A percentile compares a stretch with the other conserved stretches of the same genome.
phyloP scores from a whole-genome alignment of 1,140 invertebrate species.

The Pseudomyrmex pallidus region DNA sequence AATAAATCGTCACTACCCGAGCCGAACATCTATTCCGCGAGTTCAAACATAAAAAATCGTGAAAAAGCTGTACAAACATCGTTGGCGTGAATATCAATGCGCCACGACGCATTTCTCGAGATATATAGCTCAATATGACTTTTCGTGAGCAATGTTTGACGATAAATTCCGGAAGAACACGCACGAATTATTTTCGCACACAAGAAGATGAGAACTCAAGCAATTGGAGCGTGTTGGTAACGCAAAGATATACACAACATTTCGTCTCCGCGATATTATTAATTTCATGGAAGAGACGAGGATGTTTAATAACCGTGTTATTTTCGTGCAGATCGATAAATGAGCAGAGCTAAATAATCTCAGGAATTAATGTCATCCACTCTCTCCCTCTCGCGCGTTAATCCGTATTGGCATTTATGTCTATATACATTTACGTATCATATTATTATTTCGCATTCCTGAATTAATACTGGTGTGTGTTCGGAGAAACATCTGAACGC shows the following conservation, averaged over 20 bases:
- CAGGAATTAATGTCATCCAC: conserved; percentile 40
- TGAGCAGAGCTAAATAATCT: conserved; percentile 38
- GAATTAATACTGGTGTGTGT: neutral
- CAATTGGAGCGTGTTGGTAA: neutral
- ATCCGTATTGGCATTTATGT: conserved; percentile 11
- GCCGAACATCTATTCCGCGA: conserved; percentile 4
- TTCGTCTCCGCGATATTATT: conserved; percentile 26
- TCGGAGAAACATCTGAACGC: neutral
- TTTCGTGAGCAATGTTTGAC: conserved; percentile 21
- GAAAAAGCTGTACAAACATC: conserved; percentile 4
- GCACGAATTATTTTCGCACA: neutral
- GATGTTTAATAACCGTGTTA: conserved; percentile 26
- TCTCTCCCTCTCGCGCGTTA: neutral
- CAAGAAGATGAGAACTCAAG: neutral
- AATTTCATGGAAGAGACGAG: conserved; percentile 8
- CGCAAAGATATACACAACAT: neutral
- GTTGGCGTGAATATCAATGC: conserved; percentile 31
- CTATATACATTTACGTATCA: neutral
- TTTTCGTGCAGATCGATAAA: neutral
- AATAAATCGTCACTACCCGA: conserved; percentile 14
- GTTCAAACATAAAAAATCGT: conserved; percentile 11
- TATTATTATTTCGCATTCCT: neutral
- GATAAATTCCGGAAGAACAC: neutral
- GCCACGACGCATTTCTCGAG: neutral
- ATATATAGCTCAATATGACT: neutral